phyloP scores from a whole-genome alignment of 2,888 invertebrate species.

The Monoplex corrugatus region DNA sequence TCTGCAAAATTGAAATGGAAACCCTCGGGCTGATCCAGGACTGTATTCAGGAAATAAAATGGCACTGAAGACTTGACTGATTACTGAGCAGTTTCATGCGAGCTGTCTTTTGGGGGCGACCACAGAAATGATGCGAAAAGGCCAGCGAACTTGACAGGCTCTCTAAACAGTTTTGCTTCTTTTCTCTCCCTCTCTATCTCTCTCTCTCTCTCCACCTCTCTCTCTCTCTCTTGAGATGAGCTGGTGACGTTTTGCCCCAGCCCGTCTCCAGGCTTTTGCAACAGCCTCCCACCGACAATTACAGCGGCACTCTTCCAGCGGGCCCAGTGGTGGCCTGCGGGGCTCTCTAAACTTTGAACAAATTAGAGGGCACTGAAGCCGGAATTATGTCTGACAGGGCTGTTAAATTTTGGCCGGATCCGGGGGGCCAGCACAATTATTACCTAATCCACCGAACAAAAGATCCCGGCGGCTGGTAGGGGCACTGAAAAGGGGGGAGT shows the following conservation, averaged over 20 bases:
- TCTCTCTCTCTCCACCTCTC: neutral
- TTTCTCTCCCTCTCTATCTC: neutral
- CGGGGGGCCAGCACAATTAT: conserved; percentile 57
- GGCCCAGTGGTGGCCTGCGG: conserved; percentile 39
- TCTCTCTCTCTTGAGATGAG: neutral
- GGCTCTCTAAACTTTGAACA: conserved; percentile 53
- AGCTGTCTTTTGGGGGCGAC: neutral
- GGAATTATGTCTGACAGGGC: conserved; percentile 59
- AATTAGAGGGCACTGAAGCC: conserved; percentile 56
- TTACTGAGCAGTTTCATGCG: neutral
- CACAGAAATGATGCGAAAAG: too few species aligned
- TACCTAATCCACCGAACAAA: conserved; percentile 59
- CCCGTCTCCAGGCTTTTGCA: conserved; percentile 33
- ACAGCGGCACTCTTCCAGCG: conserved; percentile 47
- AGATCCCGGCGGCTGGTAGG: conserved; percentile 39
- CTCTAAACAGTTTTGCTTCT: too few species aligned
- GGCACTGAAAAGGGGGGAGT: conserved; percentile 36
- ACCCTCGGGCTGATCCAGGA: neutral
- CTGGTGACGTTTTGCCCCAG: conserved; percentile 29
- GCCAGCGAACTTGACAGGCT: too few species aligned
- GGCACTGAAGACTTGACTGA: neutral
- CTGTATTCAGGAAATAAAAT: neutral
- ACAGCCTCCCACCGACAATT: conserved; percentile 45
- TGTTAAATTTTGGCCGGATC: conserved; percentile 54
- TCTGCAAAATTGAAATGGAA: conserved; percentile 10